Conservation (phyloP, 2,797 vertebrate genomes). For the Heterohyrax brucei region DNA sequence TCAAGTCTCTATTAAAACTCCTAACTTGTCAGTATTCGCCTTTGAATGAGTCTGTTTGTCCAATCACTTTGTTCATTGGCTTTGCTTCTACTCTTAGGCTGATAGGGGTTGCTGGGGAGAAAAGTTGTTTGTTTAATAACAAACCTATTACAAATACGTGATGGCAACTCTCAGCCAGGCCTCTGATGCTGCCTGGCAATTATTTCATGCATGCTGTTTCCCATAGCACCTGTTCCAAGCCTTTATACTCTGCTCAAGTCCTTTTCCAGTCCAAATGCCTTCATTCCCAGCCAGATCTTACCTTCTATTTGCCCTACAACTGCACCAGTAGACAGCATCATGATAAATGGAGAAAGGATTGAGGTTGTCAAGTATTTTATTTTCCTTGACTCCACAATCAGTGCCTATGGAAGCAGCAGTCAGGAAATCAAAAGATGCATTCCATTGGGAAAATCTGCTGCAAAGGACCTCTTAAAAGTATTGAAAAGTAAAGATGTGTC, state of each 20-base stretch:
- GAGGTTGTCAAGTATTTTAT: no score
- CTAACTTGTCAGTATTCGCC: background rate
- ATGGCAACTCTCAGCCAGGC: slow-evolving; percentile 34
- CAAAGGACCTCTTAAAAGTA: no score
- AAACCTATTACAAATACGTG: slow-evolving; percentile 11
- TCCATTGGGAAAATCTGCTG: no score
- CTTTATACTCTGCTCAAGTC: slow-evolving; percentile 24
- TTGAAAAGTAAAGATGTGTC: no score
- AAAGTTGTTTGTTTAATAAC: background rate
- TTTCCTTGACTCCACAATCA: no score
- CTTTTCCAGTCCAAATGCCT: background rate
- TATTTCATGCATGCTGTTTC: slow-evolving; percentile 12
- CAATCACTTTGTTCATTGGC: background rate
- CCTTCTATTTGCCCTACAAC: slow-evolving; percentile 12
- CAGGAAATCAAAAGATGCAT: no score
- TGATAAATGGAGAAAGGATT: no score
- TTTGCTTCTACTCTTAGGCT: slow-evolving; percentile 54
- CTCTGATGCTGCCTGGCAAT: background rate
- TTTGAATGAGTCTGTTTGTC: slow-evolving; percentile 9
- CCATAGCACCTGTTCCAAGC: background rate
- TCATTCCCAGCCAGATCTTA: slow-evolving; percentile 20
- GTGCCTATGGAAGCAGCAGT: no score
- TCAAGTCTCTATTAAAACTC: background rate
- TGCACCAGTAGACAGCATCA: no score
- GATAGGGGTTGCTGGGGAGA: background rate